These are phyloP conservation scores for Periplaneta americana DNA, from an alignment of 1,140 invertebrate species.

Conservation along the genomic window DNA sequence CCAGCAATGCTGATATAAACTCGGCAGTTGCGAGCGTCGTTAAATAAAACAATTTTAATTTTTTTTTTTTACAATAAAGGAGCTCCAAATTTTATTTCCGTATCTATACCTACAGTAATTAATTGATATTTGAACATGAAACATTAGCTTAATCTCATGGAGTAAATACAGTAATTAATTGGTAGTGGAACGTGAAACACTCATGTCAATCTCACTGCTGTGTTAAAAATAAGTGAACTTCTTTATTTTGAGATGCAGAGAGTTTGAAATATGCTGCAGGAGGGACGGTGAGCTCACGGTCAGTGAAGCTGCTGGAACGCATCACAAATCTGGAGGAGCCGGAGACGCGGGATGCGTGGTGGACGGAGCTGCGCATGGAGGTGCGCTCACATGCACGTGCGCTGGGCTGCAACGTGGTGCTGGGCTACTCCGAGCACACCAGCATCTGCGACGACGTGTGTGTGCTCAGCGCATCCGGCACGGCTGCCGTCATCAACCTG, in stretches of 20 bases:
- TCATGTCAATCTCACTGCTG: no score
- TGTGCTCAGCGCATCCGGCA: constrained; percentile 87
- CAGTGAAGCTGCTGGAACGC: constrained; percentile 81
- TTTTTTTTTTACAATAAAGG: no score
- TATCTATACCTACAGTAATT: no score
- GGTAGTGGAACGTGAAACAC: no score
- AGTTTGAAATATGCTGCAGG: constrained; percentile 40
- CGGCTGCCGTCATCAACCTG: constrained; percentile 78
- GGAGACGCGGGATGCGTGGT: constrained; percentile 89
- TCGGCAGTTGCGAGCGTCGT: no score
- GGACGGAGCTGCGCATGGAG: constrained; percentile 92
- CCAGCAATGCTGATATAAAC: no score
- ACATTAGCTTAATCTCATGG: no score
- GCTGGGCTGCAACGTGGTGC: constrained; percentile 87
- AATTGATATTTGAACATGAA: no score
- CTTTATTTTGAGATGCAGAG: background rate
- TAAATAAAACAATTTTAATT: no score
- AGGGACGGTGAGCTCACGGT: constrained; percentile 78
- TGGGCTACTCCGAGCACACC: constrained; percentile 86
- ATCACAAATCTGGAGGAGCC: constrained; percentile 80
- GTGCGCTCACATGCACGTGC: constrained; percentile 86
- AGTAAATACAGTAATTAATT: no score
- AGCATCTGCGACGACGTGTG: constrained; percentile 93
- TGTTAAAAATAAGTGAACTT: no score
- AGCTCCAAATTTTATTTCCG: no score